phyloP scores from a whole-genome alignment of 2,113 vertebrate genomes.

The Lophochroa leadbeateri region DNA sequence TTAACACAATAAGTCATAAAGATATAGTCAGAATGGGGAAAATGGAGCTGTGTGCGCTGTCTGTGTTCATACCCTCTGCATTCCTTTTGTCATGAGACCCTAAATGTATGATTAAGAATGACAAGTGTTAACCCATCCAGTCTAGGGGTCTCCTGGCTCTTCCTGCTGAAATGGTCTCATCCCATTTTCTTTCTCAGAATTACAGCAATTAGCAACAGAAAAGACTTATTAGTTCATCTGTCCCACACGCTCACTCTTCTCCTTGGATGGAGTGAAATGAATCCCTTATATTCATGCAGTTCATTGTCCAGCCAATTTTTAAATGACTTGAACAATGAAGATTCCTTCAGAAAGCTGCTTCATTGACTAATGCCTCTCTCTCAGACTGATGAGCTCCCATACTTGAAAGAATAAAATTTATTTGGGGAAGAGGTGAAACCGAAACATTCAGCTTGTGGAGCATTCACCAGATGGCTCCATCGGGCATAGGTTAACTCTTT shows the following conservation, averaged over 20 bases:
- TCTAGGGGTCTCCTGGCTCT: not conserved
- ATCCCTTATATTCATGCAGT: not conserved
- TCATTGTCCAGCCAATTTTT: not conserved
- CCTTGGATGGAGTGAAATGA: not conserved
- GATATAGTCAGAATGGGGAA: not conserved
- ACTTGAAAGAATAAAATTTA: not conserved
- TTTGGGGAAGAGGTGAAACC: not conserved
- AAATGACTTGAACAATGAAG: not conserved
- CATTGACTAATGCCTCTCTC: not conserved
- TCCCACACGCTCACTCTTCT: not conserved
- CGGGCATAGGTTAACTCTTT: not conserved
- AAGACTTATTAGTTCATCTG: constrained; percentile 17
- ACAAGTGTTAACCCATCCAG: not conserved
- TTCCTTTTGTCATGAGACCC: not conserved
- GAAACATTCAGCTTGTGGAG: not conserved
- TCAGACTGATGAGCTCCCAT: not conserved
- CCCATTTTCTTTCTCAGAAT: constrained; percentile 20
- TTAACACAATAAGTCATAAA: constrained; percentile 3
- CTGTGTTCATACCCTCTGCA: not conserved
- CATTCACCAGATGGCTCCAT: not conserved
- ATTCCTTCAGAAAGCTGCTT: not conserved
- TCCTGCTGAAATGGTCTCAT: not conserved
- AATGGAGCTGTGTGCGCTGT: not conserved
- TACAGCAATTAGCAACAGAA: constrained; percentile 46
- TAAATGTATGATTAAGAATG: constrained; percentile 23